Percentiles rank a stretch among this genome's conserved stretches.
These are phyloP conservation scores for Galemys pyrenaicus DNA, from an alignment of 2,113 vertebrate species.

Conservation along the genomic window DNA sequence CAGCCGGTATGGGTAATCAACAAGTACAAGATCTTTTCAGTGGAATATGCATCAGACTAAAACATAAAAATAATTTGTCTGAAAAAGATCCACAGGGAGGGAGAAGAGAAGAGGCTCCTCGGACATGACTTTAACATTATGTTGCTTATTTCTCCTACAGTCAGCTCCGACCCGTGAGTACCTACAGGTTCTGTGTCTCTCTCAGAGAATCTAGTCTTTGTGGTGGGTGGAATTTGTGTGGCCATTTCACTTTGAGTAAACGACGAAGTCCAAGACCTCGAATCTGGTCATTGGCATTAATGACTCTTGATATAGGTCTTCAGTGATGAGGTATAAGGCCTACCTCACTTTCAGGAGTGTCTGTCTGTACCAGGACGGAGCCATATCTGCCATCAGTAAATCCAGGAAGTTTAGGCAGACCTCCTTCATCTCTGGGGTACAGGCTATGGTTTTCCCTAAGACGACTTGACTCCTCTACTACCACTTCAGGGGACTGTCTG, in stretches of 20 bases:
- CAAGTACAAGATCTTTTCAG: background rate
- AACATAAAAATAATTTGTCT: background rate
- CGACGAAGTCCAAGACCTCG: background rate
- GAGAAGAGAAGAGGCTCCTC: background rate
- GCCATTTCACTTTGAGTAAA: background rate
- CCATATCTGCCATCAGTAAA: background rate
- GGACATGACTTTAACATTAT: background rate
- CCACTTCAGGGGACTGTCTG: background rate
- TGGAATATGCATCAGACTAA: background rate
- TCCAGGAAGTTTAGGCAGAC: background rate
- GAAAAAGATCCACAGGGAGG: background rate
- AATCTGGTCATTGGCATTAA: background rate
- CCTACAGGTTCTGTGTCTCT: accelerated
- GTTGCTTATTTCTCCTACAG: background rate
- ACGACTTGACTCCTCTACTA: accelerated
- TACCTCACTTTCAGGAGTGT: background rate
- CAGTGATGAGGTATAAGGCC: too few species aligned
- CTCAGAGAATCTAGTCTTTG: background rate
- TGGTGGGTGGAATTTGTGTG: background rate
- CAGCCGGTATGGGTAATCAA: background rate
- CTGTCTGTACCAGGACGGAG: background rate
- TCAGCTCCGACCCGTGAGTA: background rate
- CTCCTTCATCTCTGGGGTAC: background rate
- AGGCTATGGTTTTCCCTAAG: background rate
- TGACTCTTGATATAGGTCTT: background rate